Evolutionary conservation across 1,140 invertebrate genomes (phyloP).

Genomic region (Eumeta japonica): DNA sequence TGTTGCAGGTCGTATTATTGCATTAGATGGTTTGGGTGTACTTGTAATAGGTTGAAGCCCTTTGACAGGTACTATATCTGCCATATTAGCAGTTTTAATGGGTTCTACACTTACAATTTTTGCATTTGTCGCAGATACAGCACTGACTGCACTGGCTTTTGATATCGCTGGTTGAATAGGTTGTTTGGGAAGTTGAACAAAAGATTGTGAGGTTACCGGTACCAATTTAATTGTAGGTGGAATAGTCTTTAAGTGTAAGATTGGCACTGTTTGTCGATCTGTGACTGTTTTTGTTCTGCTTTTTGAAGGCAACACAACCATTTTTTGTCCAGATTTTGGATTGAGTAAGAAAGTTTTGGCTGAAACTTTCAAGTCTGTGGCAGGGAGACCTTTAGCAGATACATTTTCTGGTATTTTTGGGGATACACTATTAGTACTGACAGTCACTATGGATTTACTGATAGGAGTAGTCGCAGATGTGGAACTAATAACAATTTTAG

Average conservation of each 20-base stretch:
- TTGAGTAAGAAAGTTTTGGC: conserved; percentile 53
- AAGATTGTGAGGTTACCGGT: conserved; percentile 40
- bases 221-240: conserved; percentile 49
- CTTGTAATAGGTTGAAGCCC: conserved; percentile 26
- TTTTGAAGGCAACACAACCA: conserved; percentile 51
- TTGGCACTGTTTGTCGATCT: conserved; percentile 33
- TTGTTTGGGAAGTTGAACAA: conserved; percentile 25
- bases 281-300: conserved; percentile 30
- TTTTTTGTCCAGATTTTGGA: conserved; percentile 53
- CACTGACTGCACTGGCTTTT: conserved; percentile 26
- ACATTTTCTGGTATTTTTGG: conserved; percentile 35
- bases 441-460: conserved; percentile 23
- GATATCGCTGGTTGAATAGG: conserved; percentile 30
- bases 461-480: conserved; percentile 24
- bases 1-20: conserved; percentile 38
- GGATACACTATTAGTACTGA: conserved; percentile 25
- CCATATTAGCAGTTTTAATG: conserved; percentile 50
- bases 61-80: conserved; percentile 46
- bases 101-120: conserved; percentile 41
- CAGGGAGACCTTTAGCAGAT: conserved; percentile 48
- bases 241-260: conserved; percentile 50
- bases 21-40: conserved; percentile 40
- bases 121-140: conserved; percentile 25
- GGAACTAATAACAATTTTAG: conserved; percentile 46
- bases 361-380: conserved; percentile 51